These are phyloP conservation scores for Panulirus ornatus DNA, from an alignment of 1,140 invertebrate genomes.

Conservation along the genomic window DNA sequence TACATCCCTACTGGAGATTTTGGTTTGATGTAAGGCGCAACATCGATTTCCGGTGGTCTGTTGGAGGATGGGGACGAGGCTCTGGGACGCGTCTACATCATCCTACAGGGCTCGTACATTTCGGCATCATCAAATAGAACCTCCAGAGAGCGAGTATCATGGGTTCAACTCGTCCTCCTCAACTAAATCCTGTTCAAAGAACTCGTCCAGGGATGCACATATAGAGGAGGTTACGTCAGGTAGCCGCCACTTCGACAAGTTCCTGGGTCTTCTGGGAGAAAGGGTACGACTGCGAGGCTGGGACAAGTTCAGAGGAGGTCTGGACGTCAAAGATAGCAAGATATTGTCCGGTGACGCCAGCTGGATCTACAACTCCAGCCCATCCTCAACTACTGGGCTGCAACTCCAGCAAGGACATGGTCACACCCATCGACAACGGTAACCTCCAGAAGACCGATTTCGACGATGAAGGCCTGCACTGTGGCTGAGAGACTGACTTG, in stretches of 20 bases:
- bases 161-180: neutral
- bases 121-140: neutral
- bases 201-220: too few species aligned
- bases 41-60: neutral
- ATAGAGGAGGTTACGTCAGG: constrained; percentile 78
- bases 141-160: neutral
- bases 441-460: too few species aligned
- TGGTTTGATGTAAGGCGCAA: neutral
- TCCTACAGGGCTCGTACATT: neutral
- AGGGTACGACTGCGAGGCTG: constrained; percentile 90
- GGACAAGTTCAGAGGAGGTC: constrained; percentile 92
- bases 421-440: too few species aligned
- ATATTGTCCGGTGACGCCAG: too few species aligned
- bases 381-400: too few species aligned
- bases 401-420: too few species aligned
- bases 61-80: neutral
- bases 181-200: neutral
- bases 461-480: too few species aligned
- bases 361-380: too few species aligned
- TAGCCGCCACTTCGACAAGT: constrained; percentile 88
- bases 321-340: constrained; percentile 95
- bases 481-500: too few species aligned
- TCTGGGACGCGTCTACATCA: neutral
- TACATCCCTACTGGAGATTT: neutral
- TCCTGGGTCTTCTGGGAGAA: constrained; percentile 89